Evolutionary conservation across 2,797 vertebrate species (phyloP), one percentile per base, ranked within the genome.

Genomic region (Lerista edwardsae): DNA sequence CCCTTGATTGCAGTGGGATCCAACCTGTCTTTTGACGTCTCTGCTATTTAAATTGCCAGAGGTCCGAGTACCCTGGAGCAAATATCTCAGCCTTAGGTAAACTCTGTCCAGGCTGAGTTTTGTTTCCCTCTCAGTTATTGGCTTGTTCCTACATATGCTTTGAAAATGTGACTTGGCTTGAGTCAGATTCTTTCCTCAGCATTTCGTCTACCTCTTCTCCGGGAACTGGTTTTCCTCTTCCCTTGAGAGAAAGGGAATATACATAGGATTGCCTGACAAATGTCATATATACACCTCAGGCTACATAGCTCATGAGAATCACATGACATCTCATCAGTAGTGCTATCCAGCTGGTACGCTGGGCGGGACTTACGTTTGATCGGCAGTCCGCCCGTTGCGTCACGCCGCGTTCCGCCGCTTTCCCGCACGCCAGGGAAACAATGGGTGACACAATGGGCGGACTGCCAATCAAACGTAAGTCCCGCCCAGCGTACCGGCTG

Each of bases 141-240:
- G 55, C 57, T 6, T 71, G 27, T 36, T 31, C 39, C 65, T 81
- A 68, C 76, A 44, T 44, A 8, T 47, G 62, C 25, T 62, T 59
- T 57, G 73, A 69, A 81, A 47, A 69, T 61, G 31, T 36, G 25
- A 61, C 55, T 86, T 31, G 27, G 41, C 9, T 69, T 61, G 55
- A 71, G 34, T 81, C 44, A 31, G 71, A 76, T 81, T 71, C n/a
- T 69, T 86, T 55, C 44, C 76, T 57, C 71, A 81, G 57, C 15
- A 2, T 61, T 76, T 25, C 34, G 76, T 51, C 79, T 65, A 39
- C 65, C 23, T 59, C 65, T 76, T 51, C 73, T 71, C 39, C 7
- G 6, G 51, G 31, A 41, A 14, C 62, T 41, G 51, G 10, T 6
- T 68, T 34, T 68, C 65, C 17, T 17, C 65, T 68, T 68, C 17